A percentile compares a stretch with the other conserved stretches of the same genome.
These are phyloP conservation scores for Apamea epomidion DNA, from an alignment of 2,888 invertebrate species.

Conservation along the genomic window DNA sequence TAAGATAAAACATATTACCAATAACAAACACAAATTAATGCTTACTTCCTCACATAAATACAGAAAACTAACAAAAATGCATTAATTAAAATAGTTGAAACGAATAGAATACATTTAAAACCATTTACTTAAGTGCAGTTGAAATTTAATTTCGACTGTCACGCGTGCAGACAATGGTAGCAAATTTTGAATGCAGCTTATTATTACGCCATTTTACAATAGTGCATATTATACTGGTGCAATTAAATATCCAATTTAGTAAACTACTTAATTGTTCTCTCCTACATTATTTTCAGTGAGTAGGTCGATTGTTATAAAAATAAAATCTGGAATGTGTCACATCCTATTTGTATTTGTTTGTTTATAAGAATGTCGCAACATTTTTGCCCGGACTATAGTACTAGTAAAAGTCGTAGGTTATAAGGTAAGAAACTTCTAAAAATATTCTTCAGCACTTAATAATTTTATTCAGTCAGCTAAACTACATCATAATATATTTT, in stretches of 20 bases:
- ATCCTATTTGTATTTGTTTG: background rate
- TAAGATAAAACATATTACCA: background rate
- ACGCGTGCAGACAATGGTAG: conserved; percentile 49
- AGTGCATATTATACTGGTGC: background rate
- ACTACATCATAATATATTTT: background rate
- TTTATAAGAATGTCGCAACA: background rate
- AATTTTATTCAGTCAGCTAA: background rate
- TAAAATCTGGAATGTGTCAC: background rate
- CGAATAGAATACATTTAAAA: conserved; percentile 38
- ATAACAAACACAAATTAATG: conserved; percentile 3
- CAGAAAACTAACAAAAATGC: conserved; percentile 17
- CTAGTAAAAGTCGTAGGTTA: background rate
- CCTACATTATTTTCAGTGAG: background rate
- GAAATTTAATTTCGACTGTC: conserved; percentile 50
- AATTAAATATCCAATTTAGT: conserved; percentile 11
- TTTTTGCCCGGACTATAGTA: background rate
- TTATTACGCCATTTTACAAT: conserved; percentile 16
- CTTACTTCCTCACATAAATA: background rate
- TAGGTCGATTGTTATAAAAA: background rate
- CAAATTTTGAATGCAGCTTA: conserved; percentile 45
- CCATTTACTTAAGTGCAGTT: conserved; percentile 48
- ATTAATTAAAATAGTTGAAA: conserved; percentile 19
- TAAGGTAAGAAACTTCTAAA: background rate
- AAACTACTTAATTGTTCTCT: background rate
- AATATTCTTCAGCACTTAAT: background rate